phyloP scores from a whole-genome alignment of 2,113 vertebrate genomes.

The Nibea coibor region DNA sequence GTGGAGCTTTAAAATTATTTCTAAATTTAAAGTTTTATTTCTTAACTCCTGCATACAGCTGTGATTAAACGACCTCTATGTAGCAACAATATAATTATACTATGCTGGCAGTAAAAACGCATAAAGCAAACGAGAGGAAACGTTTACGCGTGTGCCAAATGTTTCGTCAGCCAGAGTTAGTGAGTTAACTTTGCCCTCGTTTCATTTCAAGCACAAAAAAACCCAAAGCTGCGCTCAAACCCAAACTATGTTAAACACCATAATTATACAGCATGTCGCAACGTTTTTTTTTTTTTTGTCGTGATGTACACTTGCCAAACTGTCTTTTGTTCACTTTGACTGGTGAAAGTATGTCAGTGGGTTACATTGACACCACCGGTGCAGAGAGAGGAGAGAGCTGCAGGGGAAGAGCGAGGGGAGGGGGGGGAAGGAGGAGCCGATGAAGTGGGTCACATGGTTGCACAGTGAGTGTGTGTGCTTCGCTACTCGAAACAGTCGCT shows the following conservation, averaged over 20 bases:
- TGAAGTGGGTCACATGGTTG: constrained; percentile 81
- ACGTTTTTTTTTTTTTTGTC: not conserved
- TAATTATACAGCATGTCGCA: not conserved
- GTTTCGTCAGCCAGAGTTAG: not conserved
- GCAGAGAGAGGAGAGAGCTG: constrained; percentile 17
- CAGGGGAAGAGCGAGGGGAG: not conserved
- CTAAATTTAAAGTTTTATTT: too few relatives aligned
- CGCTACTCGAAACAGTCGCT: constrained; percentile 29
- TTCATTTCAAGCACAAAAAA: too few relatives aligned
- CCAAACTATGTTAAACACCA: not conserved
- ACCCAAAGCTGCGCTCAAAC: not conserved
- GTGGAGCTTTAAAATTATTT: too few relatives aligned
- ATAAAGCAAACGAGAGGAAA: not conserved
- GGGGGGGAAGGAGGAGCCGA: constrained; percentile 73
- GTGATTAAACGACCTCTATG: too few relatives aligned
- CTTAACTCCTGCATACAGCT: too few relatives aligned
- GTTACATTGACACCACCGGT: constrained; percentile 76
- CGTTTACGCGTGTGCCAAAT: not conserved
- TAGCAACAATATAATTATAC: not conserved
- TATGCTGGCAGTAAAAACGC: too few relatives aligned
- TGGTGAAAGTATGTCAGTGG: constrained; percentile 86
- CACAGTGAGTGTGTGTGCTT: constrained; percentile 3
- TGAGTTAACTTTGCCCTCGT: not conserved
- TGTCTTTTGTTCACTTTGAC: constrained; percentile 42
- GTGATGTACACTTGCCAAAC: not conserved